Conservation (phyloP, 2,113 vertebrate species). For the Cariama cristata region DNA sequence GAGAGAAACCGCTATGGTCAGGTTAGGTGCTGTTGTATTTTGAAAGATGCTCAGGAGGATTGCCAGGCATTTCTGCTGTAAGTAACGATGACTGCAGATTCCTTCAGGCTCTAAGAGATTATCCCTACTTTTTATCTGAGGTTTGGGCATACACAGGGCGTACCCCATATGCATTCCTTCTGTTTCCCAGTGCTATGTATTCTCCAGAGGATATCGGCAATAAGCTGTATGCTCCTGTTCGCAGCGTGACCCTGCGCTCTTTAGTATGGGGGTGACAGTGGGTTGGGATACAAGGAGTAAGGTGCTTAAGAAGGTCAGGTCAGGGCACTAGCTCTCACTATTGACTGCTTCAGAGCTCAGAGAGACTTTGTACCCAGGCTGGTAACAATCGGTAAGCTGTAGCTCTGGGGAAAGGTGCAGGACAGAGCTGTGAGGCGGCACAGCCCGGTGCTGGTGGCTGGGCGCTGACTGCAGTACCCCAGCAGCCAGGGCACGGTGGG, state of each 20-base stretch:
- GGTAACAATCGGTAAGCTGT: background rate
- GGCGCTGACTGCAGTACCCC: accelerated
- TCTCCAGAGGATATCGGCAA: background rate
- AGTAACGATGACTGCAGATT: background rate
- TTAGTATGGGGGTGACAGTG: background rate
- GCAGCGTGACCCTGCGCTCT: background rate
- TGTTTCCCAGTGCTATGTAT: background rate
- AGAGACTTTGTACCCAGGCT: background rate
- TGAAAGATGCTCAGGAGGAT: background rate
- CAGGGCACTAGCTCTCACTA: background rate
- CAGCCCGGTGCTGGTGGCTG: background rate
- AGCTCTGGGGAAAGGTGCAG: background rate
- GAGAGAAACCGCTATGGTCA: background rate
- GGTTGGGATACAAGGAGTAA: background rate
- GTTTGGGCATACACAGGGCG: background rate
- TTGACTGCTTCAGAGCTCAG: background rate
- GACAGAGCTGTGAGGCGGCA: background rate
- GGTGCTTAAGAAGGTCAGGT: background rate
- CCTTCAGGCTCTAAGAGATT: background rate
- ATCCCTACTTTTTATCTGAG: background rate
- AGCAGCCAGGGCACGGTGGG: background rate
- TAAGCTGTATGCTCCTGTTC: background rate
- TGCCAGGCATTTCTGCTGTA: background rate
- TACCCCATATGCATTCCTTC: background rate
- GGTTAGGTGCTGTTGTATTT: background rate